These are phyloP conservation scores for Cephus pygmeus DNA, from an alignment of 2,888 invertebrate genomes.

Conservation along the genomic window DNA sequence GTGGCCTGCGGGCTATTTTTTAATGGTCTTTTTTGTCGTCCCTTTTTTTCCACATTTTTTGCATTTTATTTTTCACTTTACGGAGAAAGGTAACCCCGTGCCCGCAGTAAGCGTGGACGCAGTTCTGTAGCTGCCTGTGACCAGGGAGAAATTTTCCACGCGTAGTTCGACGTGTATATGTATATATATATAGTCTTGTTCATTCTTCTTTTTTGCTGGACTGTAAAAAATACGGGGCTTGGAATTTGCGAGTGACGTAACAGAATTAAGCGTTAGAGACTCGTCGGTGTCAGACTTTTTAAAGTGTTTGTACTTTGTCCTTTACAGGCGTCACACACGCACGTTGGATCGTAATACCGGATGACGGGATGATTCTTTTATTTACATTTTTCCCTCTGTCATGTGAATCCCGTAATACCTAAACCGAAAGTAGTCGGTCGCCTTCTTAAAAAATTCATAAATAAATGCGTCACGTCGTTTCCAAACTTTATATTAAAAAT, in stretches of 20 bases:
- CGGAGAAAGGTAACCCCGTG: background rate
- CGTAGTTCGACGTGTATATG: background rate
- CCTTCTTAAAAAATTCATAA: too few species aligned
- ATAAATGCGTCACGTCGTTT: too few species aligned
- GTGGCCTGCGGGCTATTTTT: constrained; percentile 13
- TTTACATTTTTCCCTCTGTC: background rate
- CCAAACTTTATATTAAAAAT: too few species aligned
- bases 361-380: background rate
- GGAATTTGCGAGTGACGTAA: background rate
- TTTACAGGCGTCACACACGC: background rate
- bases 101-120: background rate
- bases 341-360: background rate
- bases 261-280: background rate
- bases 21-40: background rate
- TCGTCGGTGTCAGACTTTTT: background rate
- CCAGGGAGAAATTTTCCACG: background rate
- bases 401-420: background rate
- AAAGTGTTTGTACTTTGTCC: background rate
- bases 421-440: too few species aligned
- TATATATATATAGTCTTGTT: too few species aligned
- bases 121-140: background rate
- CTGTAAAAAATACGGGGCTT: background rate
- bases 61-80: background rate
- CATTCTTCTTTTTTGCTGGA: background rate
- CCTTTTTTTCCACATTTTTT: background rate